Evolutionary conservation across 2,888 invertebrate species (phyloP).

Genomic region (Sinohyriopsis cumingii): DNA sequence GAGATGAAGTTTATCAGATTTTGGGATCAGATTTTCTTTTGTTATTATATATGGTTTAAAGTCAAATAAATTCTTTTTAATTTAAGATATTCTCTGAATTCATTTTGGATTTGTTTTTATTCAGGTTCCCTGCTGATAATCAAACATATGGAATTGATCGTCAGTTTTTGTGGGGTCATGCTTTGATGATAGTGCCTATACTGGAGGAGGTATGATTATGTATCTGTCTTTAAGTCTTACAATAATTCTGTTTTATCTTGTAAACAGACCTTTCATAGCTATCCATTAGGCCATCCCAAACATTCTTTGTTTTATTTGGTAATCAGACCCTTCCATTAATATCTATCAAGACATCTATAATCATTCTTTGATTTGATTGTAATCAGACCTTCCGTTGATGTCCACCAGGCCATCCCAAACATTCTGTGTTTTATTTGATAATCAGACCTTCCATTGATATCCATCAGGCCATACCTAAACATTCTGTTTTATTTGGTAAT

Average conservation of each 20-base stretch:
- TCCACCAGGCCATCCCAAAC: too few relatives aligned
- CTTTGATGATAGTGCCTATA: conserved; percentile 68
- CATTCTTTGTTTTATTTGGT: too few relatives aligned
- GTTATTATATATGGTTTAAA: background rate
- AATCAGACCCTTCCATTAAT: too few relatives aligned
- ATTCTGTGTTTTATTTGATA: too few relatives aligned
- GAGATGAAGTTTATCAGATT: background rate
- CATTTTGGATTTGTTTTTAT: conserved; percentile 4
- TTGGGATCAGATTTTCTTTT: background rate
- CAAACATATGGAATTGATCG: conserved; percentile 42
- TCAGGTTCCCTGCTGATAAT: conserved; percentile 53
- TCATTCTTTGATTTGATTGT: too few relatives aligned
- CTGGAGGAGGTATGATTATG: conserved; percentile 46
- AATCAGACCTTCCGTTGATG: too few relatives aligned
- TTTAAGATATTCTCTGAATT: background rate
- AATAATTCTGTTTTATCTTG: background rate
- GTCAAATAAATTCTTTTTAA: background rate
- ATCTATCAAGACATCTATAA: too few relatives aligned
- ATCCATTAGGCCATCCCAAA: too few relatives aligned
- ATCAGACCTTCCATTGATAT: too few relatives aligned
- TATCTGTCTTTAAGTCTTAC: background rate
- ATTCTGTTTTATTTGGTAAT: too few relatives aligned
- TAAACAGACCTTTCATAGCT: too few relatives aligned
- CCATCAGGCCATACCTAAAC: too few relatives aligned
- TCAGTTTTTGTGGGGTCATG: conserved; percentile 71